Evolutionary conservation across 2,797 vertebrate genomes (phyloP).

Genomic region (Falco peregrinus): DNA sequence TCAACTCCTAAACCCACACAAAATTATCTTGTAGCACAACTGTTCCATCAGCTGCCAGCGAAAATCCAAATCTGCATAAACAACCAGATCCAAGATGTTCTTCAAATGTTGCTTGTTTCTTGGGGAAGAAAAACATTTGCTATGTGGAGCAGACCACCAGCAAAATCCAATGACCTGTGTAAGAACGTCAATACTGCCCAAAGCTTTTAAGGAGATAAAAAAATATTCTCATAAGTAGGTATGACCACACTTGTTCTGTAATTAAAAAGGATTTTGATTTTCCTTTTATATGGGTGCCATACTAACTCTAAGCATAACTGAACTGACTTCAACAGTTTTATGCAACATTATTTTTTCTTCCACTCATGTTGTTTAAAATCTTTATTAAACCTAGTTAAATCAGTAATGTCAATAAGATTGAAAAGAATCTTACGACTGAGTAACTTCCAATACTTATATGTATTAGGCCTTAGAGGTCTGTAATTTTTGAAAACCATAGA

Average conservation of each 20-base stretch:
- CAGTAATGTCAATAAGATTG: neutral
- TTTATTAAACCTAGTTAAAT: neutral
- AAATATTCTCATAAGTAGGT: neutral
- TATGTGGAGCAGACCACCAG: neutral
- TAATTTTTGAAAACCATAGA: neutral
- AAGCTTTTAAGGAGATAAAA: neutral
- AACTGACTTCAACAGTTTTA: neutral
- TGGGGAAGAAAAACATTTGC: neutral
- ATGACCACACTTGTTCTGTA: neutral
- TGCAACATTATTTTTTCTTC: neutral
- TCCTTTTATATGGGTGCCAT: fast-evolving
- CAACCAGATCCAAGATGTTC: neutral
- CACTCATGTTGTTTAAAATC: neutral
- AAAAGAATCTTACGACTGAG: neutral
- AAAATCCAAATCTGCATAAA: neutral
- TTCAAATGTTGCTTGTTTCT: neutral
- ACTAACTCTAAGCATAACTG: neutral
- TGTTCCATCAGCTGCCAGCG: neutral
- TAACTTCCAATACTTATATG: neutral
- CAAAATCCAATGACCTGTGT: neutral
- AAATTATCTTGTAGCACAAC: neutral
- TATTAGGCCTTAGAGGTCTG: neutral
- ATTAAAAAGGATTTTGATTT: neutral
- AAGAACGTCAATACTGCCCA: neutral
- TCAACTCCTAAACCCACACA: neutral